A percentile compares a stretch with the other conserved stretches of the same genome.
Conservation (phyloP, 2,888 invertebrate species). For the Folsomia manolachei region DNA sequence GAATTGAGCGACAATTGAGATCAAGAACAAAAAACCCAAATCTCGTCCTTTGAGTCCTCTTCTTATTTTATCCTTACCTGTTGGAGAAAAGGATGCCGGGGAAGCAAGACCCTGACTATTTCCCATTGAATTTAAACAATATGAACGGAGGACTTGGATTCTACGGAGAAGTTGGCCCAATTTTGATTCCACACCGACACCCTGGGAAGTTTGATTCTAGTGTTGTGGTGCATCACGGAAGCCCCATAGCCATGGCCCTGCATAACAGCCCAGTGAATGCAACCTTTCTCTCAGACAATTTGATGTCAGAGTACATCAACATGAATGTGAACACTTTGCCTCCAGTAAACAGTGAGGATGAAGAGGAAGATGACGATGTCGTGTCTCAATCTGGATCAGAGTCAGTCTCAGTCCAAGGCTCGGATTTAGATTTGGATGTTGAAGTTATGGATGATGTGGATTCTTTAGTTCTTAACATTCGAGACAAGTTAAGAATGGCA, state of each 20-base stretch:
- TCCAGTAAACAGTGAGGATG: slow-evolving; percentile 43
- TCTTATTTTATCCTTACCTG: neutral
- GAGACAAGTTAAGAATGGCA: slow-evolving; percentile 48
- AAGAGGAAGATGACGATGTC: slow-evolving; percentile 40
- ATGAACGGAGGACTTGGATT: slow-evolving; percentile 36
- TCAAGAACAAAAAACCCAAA: slow-evolving; percentile 14
- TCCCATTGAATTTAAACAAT: slow-evolving; percentile 47
- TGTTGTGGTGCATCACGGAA: slow-evolving; percentile 31
- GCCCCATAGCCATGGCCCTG: slow-evolving; percentile 30
- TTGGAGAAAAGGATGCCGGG: slow-evolving; percentile 42
- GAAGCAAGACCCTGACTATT: slow-evolving; percentile 48
- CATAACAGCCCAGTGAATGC: slow-evolving; percentile 41
- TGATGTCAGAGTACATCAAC: slow-evolving; percentile 33
- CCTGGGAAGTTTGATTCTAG: slow-evolving; percentile 40
- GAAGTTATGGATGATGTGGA: slow-evolving; percentile 45
- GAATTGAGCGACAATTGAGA: slow-evolving; percentile 11
- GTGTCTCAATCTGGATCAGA: slow-evolving; percentile 40
- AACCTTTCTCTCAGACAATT: slow-evolving; percentile 26
- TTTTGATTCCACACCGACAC: slow-evolving; percentile 27
- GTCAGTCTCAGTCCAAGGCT: slow-evolving; percentile 38
- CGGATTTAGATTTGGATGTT: slow-evolving; percentile 43
- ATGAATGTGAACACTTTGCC: slow-evolving; percentile 29
- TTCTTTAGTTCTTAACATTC: slow-evolving; percentile 45
- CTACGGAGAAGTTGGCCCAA: slow-evolving; percentile 38
- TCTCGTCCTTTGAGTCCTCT: slow-evolving; percentile 3